These are phyloP conservation scores for Chionoecetes opilio DNA, from an alignment of 1,140 invertebrate species.

Conservation along the genomic window DNA sequence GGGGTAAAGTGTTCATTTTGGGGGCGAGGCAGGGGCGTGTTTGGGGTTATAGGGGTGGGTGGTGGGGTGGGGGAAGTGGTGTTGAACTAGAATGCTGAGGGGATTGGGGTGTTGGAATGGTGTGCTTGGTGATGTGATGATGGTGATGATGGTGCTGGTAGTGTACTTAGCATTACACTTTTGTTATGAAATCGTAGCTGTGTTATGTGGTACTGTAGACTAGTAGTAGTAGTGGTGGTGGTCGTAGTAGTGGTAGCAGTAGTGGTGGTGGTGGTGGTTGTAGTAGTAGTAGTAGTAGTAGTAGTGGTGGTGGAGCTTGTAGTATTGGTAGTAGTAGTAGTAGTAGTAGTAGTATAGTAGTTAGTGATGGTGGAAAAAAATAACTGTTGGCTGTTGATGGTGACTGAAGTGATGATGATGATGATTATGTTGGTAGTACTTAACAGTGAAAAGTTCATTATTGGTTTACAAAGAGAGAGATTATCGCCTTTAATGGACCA, in stretches of 20 bases:
- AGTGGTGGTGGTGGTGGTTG: not conserved
- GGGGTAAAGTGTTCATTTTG: not conserved
- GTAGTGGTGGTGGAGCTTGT: not conserved
- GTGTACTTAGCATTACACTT: too few relatives aligned
- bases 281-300: not conserved
- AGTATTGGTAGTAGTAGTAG: not conserved
- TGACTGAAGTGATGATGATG: not conserved
- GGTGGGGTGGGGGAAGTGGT: not conserved
- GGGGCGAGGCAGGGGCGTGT: too few relatives aligned
- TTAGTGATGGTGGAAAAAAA: conserved; percentile 3
- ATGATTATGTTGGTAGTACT: not conserved
- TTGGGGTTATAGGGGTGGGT: too few relatives aligned
- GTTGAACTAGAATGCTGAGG: not conserved
- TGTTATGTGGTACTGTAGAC: not conserved
- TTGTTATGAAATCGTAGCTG: too few relatives aligned
- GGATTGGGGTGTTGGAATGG: not conserved
- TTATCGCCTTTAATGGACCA: not conserved
- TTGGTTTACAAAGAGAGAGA: not conserved
- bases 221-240: not conserved
- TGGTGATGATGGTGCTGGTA: not conserved
- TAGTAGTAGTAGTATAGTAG: not conserved
- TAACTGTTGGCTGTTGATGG: not conserved
- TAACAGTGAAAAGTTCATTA: not conserved
- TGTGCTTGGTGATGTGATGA: not conserved
- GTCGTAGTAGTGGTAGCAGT: not conserved